phyloP scores from a whole-genome alignment of 2,888 invertebrate species.

The Rhagonycha fulva region DNA sequence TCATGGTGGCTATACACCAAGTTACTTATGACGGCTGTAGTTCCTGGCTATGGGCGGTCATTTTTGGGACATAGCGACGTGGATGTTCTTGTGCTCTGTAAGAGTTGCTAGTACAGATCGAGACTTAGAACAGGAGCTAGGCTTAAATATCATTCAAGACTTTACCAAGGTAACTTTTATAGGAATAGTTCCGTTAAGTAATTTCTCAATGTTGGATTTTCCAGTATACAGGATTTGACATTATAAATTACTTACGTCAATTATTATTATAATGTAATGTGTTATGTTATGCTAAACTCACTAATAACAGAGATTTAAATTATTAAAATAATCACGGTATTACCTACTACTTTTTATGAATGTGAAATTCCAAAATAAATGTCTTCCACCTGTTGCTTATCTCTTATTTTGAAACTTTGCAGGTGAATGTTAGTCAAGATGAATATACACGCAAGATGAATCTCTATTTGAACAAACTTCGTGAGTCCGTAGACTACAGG shows the following conservation, averaged over 20 bases:
- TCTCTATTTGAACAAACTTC: conserved; percentile 59
- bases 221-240: conserved; percentile 30
- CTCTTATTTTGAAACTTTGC: conserved; percentile 36
- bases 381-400: conserved; percentile 39
- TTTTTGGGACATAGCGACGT: conserved; percentile 47
- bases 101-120: conserved; percentile 36
- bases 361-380: background rate
- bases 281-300: background rate
- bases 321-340: background rate
- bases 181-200: conserved; percentile 38
- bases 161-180: conserved; percentile 46
- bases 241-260: conserved; percentile 7
- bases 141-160: conserved; percentile 47
- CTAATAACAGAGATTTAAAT: background rate
- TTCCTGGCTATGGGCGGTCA: conserved; percentile 50
- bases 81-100: conserved; percentile 48
- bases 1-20: conserved; percentile 37
- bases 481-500: conserved; percentile 43
- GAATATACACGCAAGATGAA: conserved; percentile 66
- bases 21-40: conserved; percentile 46
- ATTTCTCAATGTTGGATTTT: conserved; percentile 41
- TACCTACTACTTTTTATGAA: background rate
- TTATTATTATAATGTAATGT: background rate
- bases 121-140: conserved; percentile 47
- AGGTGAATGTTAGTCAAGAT: conserved; percentile 69